Evolutionary conservation across 1,140 invertebrate genomes (phyloP).

Genomic region (Eueides isabella): DNA sequence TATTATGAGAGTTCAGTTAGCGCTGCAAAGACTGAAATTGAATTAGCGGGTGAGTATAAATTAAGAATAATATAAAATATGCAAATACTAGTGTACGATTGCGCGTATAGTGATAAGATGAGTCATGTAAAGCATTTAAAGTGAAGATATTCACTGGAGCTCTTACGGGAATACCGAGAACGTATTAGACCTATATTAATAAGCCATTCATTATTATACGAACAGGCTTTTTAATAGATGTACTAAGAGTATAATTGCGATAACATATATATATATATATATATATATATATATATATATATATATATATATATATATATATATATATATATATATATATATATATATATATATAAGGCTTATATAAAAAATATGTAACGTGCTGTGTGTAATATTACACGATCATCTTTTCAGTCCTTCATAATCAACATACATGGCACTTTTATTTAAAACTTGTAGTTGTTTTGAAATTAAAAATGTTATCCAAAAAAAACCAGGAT

Average conservation of each 20-base stretch:
- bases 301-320: no score
- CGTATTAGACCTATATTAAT: not conserved
- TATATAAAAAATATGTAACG: no score
- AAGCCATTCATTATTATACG: not conserved
- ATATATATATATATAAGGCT: no score
- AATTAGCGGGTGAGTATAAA: not conserved
- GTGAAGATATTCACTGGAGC: conserved; percentile 3
- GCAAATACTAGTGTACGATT: not conserved
- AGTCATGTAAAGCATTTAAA: conserved; percentile 20
- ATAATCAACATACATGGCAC: no score
- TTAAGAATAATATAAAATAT: not conserved
- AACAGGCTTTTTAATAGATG: not conserved
- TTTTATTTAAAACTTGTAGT: no score
- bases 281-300: no score
- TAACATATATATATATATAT: no score
- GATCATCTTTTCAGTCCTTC: no score
- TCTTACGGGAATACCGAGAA: conserved; percentile 6
- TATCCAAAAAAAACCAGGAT: no score
- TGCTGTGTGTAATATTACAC: no score
- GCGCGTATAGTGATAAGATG: not conserved
- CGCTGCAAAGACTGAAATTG: not conserved
- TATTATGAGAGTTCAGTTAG: not conserved
- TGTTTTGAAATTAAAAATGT: no score
- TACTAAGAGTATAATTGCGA: not conserved
- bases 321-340: no score